Base-by-base conservation (phyloP, 2,113 vertebrate species). In the Columba livia region DNA sequence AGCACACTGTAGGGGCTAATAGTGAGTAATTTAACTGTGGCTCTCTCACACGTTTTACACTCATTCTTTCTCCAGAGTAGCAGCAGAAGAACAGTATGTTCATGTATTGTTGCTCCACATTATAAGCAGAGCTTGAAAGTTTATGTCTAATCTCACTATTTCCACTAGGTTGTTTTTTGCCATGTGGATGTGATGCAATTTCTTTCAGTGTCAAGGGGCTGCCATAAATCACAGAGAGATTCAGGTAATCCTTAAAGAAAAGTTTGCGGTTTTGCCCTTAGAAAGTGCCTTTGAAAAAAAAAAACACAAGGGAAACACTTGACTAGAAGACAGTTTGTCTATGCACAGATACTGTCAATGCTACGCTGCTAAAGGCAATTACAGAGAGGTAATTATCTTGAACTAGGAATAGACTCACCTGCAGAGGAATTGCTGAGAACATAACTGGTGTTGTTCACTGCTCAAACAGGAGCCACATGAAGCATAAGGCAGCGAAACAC, bases 1-100 rank as follows among this genome's bases (percentile, higher is more conserved):
- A 98, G 96, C 96, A 98, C 97, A 97, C 97, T 97, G 89, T 80
- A 95, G 97, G 97, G 97, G 97, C 97, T 98, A 98, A 98, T 97
- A 95, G 97, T 93, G 94, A 94, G 95, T 97, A 97, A 98, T 97
- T 97, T 97, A 97, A 97, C 83, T 67, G 81, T 90, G 73, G 70
- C 88, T 85, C 94, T 96, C 97, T 97, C 95, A 84, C 95, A 95
- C 93, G 58, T 96, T 96, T 97, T 97, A 96, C 93, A 95, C 88
- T 91, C 69, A 78, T 85, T 93, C 96, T 96, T 97, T 81, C 95
- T 97, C 96, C 84, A 79, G 92, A 97, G 97, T 74, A 94, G 83
- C 95, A 96, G 90, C 62, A 74, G 92, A 3, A 96, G 96, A 91
- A 95, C 91, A 38, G 79, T 65, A 50, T 91, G 95, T 79, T 96